Base-by-base conservation (phyloP, 2,113 vertebrate species). In the Verasper variegatus region DNA sequence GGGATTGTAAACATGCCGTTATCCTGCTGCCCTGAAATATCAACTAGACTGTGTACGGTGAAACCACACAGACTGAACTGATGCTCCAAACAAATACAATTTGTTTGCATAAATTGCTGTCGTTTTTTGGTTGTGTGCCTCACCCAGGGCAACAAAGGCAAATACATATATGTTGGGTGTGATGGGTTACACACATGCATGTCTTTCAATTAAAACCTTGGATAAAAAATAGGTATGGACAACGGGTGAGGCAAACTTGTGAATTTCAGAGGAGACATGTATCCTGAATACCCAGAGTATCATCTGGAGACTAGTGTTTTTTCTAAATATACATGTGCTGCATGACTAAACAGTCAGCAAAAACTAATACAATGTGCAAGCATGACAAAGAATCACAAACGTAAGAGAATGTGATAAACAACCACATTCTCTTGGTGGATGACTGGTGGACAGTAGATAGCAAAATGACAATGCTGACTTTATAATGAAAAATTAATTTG, bases 321-420 rank as follows among this genome's bases (percentile, higher is more conserved):
- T 20, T 20, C 18, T 51, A 37, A 37, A n/a, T 45, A 47, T 27
- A 65, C 31, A 68, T 23, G 18, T 1, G 26, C n/a, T 21, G 45
- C 26, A 60, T 40, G 63, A 59, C 63, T 52, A 27, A 75, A 24
- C 45, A 52, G 35, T 40, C 74, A 42, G 47, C n/a, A 42, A 54
- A 13, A 59, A 26, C n/a, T n/a, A 37, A 54, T 21, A 4, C n/a
- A 35, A 40, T 15, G 27, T 42, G 15, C 52, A 67, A 42, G 27
- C 54, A 21, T 5, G 37, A 65, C 20, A 55, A 56, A 26, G 8
- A 58, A 58, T 58, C 11, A 8, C n/a, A 47, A 24, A 49, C 6
- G 31, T 26, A 20, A 17, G 51, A 31, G 24, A 10, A 35, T 40
- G 31, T 27, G 66, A 52, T 13, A 20, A 62, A 65, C 27, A 0